Evolutionary conservation across 2,797 vertebrate genomes (phyloP).

Genomic region (Falco concolor): DNA sequence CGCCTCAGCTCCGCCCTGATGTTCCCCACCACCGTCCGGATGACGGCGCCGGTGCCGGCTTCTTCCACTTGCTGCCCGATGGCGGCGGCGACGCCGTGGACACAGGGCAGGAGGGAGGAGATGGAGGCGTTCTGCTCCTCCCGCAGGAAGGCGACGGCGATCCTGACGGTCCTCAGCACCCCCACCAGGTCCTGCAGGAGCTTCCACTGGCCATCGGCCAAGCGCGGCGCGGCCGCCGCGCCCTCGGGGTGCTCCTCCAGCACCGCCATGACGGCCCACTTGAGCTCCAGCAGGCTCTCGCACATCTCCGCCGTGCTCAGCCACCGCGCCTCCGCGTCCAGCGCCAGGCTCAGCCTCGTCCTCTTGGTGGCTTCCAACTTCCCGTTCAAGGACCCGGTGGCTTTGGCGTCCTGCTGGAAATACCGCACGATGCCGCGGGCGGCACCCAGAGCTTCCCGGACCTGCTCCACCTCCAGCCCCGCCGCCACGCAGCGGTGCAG

Average conservation of each 20-base stretch:
- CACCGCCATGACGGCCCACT: slow-evolving; percentile 72
- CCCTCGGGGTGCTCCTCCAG: slow-evolving; percentile 65
- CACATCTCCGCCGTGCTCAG: slow-evolving; percentile 73
- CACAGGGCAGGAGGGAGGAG: slow-evolving; percentile 71
- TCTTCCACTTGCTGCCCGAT: slow-evolving; percentile 60
- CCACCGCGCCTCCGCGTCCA: slow-evolving; percentile 66
- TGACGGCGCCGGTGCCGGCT: background rate
- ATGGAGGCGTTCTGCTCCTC: slow-evolving; percentile 72
- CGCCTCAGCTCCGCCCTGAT: slow-evolving; percentile 58
- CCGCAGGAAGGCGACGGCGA: slow-evolving; percentile 66
- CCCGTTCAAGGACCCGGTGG: slow-evolving; percentile 46
- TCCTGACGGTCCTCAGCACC: slow-evolving; percentile 64
- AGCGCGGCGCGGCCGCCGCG: background rate
- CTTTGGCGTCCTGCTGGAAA: slow-evolving; percentile 63
- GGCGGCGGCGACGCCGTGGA: slow-evolving; percentile 65
- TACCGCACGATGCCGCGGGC: slow-evolving; percentile 61
- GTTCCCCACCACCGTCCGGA: slow-evolving; percentile 45
- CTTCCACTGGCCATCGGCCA: slow-evolving; percentile 75
- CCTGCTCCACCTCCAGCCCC: slow-evolving; percentile 61
- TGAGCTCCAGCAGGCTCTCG: slow-evolving; percentile 69
- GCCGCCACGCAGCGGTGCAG: slow-evolving; percentile 66
- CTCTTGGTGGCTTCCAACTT: slow-evolving; percentile 70
- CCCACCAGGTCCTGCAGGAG: slow-evolving; percentile 73
- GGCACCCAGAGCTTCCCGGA: slow-evolving; percentile 53
- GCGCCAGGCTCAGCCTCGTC: slow-evolving; percentile 15